Conservation (phyloP, 2,797 vertebrate genomes). For the Forpus xanthops region DNA sequence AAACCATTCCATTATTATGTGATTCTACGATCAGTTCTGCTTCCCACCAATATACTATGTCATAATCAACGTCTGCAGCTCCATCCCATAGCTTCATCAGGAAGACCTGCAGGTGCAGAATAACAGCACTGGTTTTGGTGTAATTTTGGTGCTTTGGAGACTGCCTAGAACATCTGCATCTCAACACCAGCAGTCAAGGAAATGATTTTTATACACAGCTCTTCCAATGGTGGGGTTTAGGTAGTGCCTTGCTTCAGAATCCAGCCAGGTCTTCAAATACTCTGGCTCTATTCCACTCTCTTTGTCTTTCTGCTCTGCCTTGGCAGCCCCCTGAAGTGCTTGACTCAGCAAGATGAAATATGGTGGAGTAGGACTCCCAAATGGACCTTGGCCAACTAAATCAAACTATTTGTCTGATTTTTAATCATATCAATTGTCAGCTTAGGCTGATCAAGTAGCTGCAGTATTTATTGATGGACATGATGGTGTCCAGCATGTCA, state of each 20-base stretch:
- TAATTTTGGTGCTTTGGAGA: neutral
- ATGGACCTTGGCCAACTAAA: fast-evolving
- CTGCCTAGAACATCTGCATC: neutral
- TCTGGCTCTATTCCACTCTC: neutral
- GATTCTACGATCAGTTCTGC: neutral
- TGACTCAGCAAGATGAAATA: neutral
- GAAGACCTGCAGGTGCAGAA: neutral
- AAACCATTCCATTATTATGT: neutral
- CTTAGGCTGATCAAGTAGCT: neutral
- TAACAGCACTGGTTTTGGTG: neutral
- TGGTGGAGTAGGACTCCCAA: neutral
- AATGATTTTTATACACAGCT: neutral
- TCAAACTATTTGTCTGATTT: neutral
- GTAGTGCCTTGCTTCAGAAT: neutral
- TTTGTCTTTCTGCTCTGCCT: neutral
- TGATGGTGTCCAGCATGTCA: neutral
- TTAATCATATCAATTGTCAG: neutral
- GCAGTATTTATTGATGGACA: neutral
- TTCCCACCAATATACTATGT: neutral
- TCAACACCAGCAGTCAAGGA: neutral
- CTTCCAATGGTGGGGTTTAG: neutral
- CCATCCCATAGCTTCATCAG: neutral
- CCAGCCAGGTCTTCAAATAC: neutral
- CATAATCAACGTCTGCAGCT: neutral
- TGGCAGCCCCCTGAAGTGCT: neutral